Evolutionary conservation across 92 coral and sea anemone species (phyloP), one percentile per base, ranked within the genome.

Genomic region (Bergia puertoricense): DNA sequence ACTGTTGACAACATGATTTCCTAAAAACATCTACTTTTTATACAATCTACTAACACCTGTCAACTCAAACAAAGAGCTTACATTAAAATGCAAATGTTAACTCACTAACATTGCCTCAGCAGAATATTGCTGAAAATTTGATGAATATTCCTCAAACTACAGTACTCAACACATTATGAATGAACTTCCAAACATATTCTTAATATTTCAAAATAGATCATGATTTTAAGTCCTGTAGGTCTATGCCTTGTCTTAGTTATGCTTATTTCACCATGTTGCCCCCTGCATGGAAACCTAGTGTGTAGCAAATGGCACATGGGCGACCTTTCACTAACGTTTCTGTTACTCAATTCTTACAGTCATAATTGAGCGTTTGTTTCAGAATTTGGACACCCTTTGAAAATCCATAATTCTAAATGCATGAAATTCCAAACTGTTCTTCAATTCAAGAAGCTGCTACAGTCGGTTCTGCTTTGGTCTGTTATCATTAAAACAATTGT

Each of bases 321-420:
- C 18, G 85, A 38, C 85, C 85, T 80, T 57, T 80, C 43, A 54
- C 43, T 57, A 8, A 40, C 85, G 57, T 54, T 38, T 80, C 85
- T 80, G 85, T 51, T 80, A 1, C 46, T 10, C 46, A 80, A 73
- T 57, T 80, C 45, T 68, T 79, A 72, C 0, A 15, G 72, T 13
- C 39, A 57, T 57, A 80, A 59, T 36, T 54, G 85, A 39, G 44
- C 36, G 8, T 39, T 57, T 44, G 15, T 38, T 80, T 39, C 18
- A 57, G 57, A 80, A 37, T 56, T 38, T 54, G 72, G 8, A 8
- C 41, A 40, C 59, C 10, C 15, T 80, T 56, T 14, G 7, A 7
- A 36, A n/a, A 43, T 45, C 41, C 10, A 16, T 46, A 45, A 56
- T 46, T 69, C 59, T 39, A 13, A 36, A 50, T 44, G 71, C 41